Evolutionary conservation across 2,113 vertebrate genomes (phyloP).

Genomic region (Macheiramphus alcinus): DNA sequence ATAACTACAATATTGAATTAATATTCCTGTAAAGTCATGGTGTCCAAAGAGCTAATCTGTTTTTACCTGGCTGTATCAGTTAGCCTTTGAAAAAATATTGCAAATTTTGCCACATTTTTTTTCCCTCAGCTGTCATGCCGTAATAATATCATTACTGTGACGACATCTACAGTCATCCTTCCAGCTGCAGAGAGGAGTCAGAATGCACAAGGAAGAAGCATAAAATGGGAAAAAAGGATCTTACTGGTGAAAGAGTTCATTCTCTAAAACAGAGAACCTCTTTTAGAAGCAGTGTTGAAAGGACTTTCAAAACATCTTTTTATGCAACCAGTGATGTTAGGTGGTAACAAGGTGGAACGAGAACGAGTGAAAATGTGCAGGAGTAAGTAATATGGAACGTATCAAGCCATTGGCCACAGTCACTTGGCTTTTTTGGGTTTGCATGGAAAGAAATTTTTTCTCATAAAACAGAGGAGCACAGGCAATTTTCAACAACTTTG

Average conservation of each 20-base stretch:
- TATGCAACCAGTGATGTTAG: background rate
- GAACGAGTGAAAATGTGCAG: background rate
- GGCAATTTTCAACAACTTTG: background rate
- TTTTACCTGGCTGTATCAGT: background rate
- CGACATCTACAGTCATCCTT: background rate
- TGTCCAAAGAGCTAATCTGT: background rate
- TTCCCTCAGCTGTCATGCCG: background rate
- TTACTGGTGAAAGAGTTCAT: background rate
- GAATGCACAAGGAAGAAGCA: background rate
- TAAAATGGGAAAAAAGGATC: background rate
- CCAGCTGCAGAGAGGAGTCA: background rate
- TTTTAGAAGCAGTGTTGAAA: background rate
- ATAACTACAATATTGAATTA: background rate
- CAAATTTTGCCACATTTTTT: background rate
- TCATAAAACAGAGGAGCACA: background rate
- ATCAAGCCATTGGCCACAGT: background rate
- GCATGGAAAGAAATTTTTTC: background rate
- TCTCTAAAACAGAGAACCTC: background rate
- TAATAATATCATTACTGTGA: background rate
- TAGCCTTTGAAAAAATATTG: background rate
- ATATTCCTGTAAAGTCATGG: background rate
- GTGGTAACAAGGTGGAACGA: background rate
- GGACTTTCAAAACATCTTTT: background rate
- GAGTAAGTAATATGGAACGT: background rate
- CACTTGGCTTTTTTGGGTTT: background rate